phyloP scores from a whole-genome alignment of 2,888 invertebrate genomes.

The Petrolisthes manimaculis region DNA sequence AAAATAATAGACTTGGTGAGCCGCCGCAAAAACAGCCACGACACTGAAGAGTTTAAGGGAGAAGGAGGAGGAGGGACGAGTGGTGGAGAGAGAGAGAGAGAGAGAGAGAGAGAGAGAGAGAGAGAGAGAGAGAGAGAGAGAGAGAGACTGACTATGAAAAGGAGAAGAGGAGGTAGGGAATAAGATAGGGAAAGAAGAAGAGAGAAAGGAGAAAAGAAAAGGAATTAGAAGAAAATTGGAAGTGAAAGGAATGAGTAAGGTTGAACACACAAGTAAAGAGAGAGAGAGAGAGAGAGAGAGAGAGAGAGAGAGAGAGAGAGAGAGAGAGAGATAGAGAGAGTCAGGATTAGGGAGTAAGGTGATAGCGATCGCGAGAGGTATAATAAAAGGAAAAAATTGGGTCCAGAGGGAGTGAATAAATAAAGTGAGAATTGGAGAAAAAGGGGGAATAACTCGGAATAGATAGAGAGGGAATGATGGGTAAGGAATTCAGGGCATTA shows the following conservation, averaged over 20 bases:
- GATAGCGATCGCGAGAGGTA: no score
- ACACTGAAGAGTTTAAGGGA: not conserved
- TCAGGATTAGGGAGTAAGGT: no score
- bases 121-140: slow-evolving; percentile 21
- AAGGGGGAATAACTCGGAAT: no score
- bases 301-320: no score
- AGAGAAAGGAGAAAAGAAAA: not conserved
- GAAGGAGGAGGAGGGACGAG: not conserved
- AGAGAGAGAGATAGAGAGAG: no score
- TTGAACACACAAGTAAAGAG: no score
- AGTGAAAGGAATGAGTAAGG: no score
- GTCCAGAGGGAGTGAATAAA: no score
- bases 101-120: slow-evolving; percentile 5
- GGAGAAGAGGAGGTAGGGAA: not conserved
- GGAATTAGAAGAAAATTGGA: no score
- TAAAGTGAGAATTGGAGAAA: not conserved
- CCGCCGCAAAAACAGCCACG: not conserved
- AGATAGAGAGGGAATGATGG: not conserved
- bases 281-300: no score
- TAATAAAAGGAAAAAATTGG: no score
- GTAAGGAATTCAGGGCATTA: no score
- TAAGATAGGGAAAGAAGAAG: not conserved
- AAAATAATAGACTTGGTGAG: not conserved
- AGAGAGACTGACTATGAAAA: not conserved
- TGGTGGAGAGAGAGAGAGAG: slow-evolving; percentile 13